Evolutionary conservation across 2,797 vertebrate species (phyloP), one percentile per base, ranked within the genome.

Genomic region (Labeo calbasu): DNA sequence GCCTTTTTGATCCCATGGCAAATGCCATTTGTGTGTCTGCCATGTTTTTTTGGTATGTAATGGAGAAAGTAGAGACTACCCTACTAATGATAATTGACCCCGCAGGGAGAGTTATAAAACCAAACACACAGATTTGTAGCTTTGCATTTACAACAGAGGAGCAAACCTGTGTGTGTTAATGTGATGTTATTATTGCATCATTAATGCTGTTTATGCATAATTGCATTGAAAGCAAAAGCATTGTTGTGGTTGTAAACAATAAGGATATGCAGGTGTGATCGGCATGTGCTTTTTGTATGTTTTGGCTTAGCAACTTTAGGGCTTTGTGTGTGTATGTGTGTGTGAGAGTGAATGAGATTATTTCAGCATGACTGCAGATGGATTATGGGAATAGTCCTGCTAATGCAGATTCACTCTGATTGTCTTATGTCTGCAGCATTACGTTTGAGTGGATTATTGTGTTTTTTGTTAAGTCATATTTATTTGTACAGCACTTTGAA

Each of bases 51-150:
- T n/a, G 21, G 36, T 81, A 19, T 75, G 70, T 68, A 57, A 85
- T 70, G 25, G 51, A 72, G 48, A 77, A 71, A 85, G 2, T 5
- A 80, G 63, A 84, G 86, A 91, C 86, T 84, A 36, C 32, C 32
- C 89, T 90, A 86, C 77, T 83, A 79, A 50, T 9, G 88, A 86
- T 94, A 93, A 93, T 93, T 94, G 88, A 93, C 87, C 73, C 90
- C 90, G 75, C 36, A 25, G 93, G 93, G 92, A 92, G 28, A 85
- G 32, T 71, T 83, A 63, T 51, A 46, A 9, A 55, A 87, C 86
- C 81, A 91, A 92, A 93, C 89, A 89, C 75, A 72, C 25, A 32
- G 17, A 51, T 43, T 88, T 63, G 9, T 28, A 15, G 48, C 0
- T 65, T 65, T 61, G 28, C 57, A 43, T 40, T 23, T 59, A 68